Evolutionary conservation across 2,797 vertebrate genomes (phyloP).

Genomic region (Champsocephalus gunnari): DNA sequence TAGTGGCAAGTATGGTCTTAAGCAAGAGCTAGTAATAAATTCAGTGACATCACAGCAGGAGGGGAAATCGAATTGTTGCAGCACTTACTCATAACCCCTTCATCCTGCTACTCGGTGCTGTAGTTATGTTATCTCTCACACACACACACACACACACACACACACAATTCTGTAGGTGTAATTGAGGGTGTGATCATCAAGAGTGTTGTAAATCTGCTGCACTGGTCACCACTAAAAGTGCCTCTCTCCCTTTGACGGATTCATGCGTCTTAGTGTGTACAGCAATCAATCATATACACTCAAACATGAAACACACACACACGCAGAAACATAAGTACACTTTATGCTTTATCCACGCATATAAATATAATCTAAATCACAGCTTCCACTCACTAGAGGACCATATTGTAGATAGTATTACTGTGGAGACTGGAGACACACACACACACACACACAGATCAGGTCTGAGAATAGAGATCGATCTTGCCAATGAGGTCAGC

Average conservation of each 20-base stretch:
- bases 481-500: conserved; percentile 38
- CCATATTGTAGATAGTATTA: conserved; percentile 21
- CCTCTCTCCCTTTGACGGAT: conserved; percentile 82
- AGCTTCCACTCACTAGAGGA: not conserved
- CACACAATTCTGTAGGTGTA: conserved; percentile 59
- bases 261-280: conserved; percentile 78
- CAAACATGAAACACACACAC: conserved; percentile 4
- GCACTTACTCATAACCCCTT: conserved; percentile 73
- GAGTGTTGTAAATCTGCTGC: conserved; percentile 75
- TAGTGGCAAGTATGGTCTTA: conserved; percentile 64
- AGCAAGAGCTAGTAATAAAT: conserved; percentile 77
- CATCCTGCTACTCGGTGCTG: conserved; percentile 42
- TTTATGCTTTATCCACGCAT: conserved; percentile 34
- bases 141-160: conserved; percentile 18
- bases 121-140: conserved; percentile 51
- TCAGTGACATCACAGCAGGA: conserved; percentile 77
- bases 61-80: conserved; percentile 77
- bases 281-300: conserved; percentile 84
- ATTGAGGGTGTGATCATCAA: conserved; percentile 80
- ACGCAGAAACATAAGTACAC: conserved; percentile 1
- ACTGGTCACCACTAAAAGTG: conserved; percentile 72
- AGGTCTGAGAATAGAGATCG: conserved; percentile 11
- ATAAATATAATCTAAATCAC: conserved; percentile 50
- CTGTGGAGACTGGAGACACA: conserved; percentile 2
- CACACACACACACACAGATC: conserved; percentile 5